A percentile compares a stretch with the other conserved stretches of the same genome.
Conservation (phyloP, 2,797 vertebrate species). For the Alfaro cultratus region DNA sequence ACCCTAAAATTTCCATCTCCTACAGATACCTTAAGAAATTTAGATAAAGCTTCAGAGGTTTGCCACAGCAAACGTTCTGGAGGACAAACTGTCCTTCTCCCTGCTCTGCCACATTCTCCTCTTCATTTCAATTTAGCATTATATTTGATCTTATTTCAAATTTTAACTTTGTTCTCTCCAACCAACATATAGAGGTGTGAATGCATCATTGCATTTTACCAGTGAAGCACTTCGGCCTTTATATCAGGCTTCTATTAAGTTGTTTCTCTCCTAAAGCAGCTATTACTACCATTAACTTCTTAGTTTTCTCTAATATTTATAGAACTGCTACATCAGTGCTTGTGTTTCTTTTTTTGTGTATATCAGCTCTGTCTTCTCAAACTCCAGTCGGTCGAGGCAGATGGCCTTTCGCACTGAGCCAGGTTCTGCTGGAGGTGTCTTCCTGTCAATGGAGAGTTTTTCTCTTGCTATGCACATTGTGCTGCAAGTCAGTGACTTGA, state of each 20-base stretch:
- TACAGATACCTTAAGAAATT: no score
- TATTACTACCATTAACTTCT: not conserved
- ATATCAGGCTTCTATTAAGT: not conserved
- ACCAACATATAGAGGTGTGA: not conserved
- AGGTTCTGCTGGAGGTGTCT: not conserved
- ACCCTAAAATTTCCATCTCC: no score
- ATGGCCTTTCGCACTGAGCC: not conserved
- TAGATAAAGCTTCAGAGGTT: no score
- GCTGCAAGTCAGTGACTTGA: not conserved
- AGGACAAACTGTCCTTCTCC: not conserved
- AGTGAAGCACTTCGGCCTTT: not conserved
- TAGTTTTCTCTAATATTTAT: not conserved
- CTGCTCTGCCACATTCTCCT: not conserved
- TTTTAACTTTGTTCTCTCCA: not conserved
- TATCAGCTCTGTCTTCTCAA: not conserved
- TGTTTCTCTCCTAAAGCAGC: no score
- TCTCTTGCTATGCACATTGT: not conserved
- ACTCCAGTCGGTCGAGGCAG: not conserved
- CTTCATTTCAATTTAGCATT: not conserved
- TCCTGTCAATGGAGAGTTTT: not conserved
- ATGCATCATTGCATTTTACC: not conserved
- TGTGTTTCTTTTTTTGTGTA: not conserved
- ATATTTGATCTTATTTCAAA: not conserved
- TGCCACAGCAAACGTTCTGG: not conserved
- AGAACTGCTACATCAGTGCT: not conserved